Evolutionary conservation across 92 coral and sea anemone genomes (phyloP), one percentile per base, ranked within the genome.

Genomic region (Umimayanthus kanabou): DNA sequence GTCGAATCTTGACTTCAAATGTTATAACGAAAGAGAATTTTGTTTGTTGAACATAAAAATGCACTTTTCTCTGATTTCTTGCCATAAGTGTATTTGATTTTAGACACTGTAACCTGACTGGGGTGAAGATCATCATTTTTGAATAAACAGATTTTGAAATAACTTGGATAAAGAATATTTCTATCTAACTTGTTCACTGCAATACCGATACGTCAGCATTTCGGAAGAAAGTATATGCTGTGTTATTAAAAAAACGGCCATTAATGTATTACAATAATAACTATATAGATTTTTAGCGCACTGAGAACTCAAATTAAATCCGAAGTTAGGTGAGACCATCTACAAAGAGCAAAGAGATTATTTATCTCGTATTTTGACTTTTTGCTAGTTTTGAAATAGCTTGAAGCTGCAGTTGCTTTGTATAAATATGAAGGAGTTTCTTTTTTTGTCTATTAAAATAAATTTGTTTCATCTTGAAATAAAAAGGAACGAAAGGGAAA

Each of bases 361-460:
- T 33, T 33, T 33, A 33, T 33, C 37, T 33, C 37, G 37, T 61
- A 88, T 80, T 78, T 75, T 88, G 78, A 82, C 61, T 79, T 70
- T 65, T 87, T 66, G 76, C 61, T 20, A 72, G 13, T 39, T 66
- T 65, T 64, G 58, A 66, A 82, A 79, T 28, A 79, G n/a, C 69
- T 79, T 26, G 58, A 82, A 66, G 76, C 77, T 82, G 77, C 30
- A 64, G 23, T 64, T 82, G 76, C 77, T 66, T 82, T 82, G 87
- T 66, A 42, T 82, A 66, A 66, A 82, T 82, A 82, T 79, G 83
- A 7, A 79, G 70, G 67, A 69, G 13, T 53, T 79, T 79, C 70
- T 79, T 49, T 49, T 49, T 79, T 79, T 79, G 83, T 79, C 71
- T 65, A 65, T 65, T 65, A 65, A 65, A 65, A 65, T 65, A 65